Base-by-base conservation (phyloP, 1,140 invertebrate genomes). In the Telenomus remus region DNA sequence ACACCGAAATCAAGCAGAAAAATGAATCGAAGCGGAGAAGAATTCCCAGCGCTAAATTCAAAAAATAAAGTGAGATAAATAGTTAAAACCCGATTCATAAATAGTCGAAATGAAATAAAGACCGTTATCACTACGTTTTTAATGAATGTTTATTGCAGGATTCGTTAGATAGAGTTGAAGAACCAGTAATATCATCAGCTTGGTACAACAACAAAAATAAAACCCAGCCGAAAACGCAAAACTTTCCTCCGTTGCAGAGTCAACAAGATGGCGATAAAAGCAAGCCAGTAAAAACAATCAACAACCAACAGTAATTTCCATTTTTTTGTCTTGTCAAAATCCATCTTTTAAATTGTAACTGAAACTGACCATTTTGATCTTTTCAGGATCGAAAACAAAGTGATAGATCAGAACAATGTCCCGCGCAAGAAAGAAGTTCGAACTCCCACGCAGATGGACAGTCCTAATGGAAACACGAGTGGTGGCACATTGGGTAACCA, bases 191-290 rank as follows among this genome's bases (percentile, higher is more conserved):
- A 33, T 84, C 87, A 1, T 88, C 86, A 4, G 87, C 87, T 50
- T 88, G 87, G 87, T 88, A 88, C 39, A 88, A 82, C 55, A 88
- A 85, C 72, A 88, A 88, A 60, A 87, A 84, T 42, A 88, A 87
- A 73, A 49, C 64, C 13, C 80, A 72, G 11, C 80, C 54, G 12
- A 87, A 87, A 78, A 61, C 78, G 8, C 83, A 84, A 72, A 86
- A 86, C 35, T 87, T 86, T 55, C 86, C 86, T 34, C 82, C 85
- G 6, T 57, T 87, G 8, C 85, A 85, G 57, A 50, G 79, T 5
- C 84, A 85, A 19, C 76, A 77, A 34, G 85, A 87, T 55, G 78
- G 66, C 56, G 79, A 79, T 9, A 86, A 84, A 73, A 19, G 71
- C 49, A 69, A 55, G 16, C 50, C 54, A 50, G 10, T 71, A 42